Evolutionary conservation across 1,140 invertebrate genomes (phyloP), one percentile per base, ranked within the genome.

Genomic region (Diploscapter pachys): DNA sequence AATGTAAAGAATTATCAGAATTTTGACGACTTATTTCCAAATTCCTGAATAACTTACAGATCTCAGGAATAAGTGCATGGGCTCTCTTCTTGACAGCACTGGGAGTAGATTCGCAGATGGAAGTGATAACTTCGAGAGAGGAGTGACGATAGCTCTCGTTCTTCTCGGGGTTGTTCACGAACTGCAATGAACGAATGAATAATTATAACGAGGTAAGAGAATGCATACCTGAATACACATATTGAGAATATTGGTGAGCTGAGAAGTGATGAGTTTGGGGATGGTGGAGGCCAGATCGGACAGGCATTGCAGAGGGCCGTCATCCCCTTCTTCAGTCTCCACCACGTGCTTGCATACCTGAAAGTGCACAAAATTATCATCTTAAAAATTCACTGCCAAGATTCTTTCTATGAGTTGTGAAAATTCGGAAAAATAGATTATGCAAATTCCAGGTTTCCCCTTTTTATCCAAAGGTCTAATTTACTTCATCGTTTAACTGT

Each of bases 271-370:
- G 85, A 92, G 96, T 87, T 96, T 97, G 0, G 96, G 96, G 9
- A 93, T 90, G 75, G 91, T 90, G 87, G 98, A 95, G 13, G 93
- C 92, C 77, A 99, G 86, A 81, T 99, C 96, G 78, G 98, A 94
- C 3, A 99, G 88, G 80, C 91, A 89, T 88, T 98, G 95, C 2
- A 99, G 85, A 8, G 98, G 86, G 61, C 91, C 89, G 86, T 98
- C 95, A 31, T 98, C 94, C 52, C 94, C 92, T 82, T 92, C 90
- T 68, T 86, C 83, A 13, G 80, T 83, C 90, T 76, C 79, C 72
- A 82, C 76, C 52, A 86, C 83, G 56, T 84, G 83, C 67, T 85
- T 79, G 73, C 83, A 86, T 59, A 86, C 82, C 76, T 82, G 65
- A 80, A 79, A 11, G 61, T 3, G 72, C 11, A 53, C 8, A 80